Percentiles rank a stretch among this genome's conserved stretches.
Evolutionary conservation across 2,797 vertebrate genomes (phyloP).

Genomic region (Tokudaia tokunoshimensis): DNA sequence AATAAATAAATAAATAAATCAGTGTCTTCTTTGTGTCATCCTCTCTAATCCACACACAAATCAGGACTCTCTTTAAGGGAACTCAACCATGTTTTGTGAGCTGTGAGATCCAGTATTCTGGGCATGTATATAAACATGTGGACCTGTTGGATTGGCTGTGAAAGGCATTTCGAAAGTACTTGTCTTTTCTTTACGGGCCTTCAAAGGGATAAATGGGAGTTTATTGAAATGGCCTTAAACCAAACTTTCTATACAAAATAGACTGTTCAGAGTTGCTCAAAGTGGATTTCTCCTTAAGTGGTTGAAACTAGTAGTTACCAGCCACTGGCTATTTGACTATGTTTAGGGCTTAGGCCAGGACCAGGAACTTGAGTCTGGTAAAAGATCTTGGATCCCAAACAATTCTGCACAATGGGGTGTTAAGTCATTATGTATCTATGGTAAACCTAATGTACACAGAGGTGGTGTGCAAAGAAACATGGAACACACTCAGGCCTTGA

Average conservation of each 20-base stretch:
- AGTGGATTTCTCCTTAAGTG: constrained; percentile 25
- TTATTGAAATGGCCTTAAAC: constrained; percentile 62
- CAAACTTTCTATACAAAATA: constrained; percentile 39
- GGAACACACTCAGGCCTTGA: neutral
- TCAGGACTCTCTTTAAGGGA: neutral
- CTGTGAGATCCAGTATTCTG: neutral
- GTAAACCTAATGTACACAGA: neutral
- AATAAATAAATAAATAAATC: neutral
- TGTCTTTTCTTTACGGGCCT: constrained; percentile 68
- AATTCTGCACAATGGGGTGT: neutral
- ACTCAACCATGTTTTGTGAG: neutral
- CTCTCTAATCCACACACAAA: neutral
- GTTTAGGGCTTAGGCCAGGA: neutral
- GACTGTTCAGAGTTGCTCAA: constrained; percentile 47
- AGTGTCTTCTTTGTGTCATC: neutral
- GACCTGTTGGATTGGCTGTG: neutral
- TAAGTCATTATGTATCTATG: neutral
- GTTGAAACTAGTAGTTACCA: neutral
- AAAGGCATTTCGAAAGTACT: constrained; percentile 67
- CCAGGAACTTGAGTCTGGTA: neutral
- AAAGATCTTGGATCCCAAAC: constrained; percentile 26
- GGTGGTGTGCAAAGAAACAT: neutral
- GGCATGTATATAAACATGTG: neutral
- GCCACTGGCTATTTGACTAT: neutral
- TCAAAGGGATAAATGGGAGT: constrained; percentile 46